Percentiles rank a stretch among this genome's conserved stretches.
These are phyloP conservation scores for Ceratoteleas bidentatus DNA, from an alignment of 1,140 invertebrate species.

Conservation along the genomic window DNA sequence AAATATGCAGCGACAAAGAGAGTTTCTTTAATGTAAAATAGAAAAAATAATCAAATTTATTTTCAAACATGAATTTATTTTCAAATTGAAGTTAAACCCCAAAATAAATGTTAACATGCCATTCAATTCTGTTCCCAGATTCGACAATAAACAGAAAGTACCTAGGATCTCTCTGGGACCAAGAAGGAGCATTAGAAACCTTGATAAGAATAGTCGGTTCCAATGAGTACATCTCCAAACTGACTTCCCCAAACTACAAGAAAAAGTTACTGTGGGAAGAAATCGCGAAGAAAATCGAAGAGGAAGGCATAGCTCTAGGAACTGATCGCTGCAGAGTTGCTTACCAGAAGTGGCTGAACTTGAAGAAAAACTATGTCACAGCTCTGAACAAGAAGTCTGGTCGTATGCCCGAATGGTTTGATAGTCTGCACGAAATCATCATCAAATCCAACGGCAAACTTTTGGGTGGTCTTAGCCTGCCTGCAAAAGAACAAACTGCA, in stretches of 20 bases:
- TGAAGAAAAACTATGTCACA: constrained; percentile 60
- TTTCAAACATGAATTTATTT: too few relatives aligned
- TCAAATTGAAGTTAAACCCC: too few relatives aligned
- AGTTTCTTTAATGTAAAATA: too few relatives aligned
- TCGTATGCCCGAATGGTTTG: constrained; percentile 53
- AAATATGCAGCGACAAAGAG: too few relatives aligned
- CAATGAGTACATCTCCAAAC: constrained; percentile 48
- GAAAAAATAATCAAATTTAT: too few relatives aligned
- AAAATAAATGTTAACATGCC: too few relatives aligned
- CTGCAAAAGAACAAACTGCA: constrained; percentile 20
- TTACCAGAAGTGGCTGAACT: constrained; percentile 64
- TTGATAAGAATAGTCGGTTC: constrained; percentile 57
- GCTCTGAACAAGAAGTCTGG: constrained; percentile 51
- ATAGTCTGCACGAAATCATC: constrained; percentile 47
- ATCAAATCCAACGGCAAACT: constrained; percentile 51
- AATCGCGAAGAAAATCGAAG: constrained; percentile 51
- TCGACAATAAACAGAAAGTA: constrained; percentile 21
- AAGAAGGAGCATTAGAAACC: constrained; percentile 51
- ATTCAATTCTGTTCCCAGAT: too few relatives aligned
- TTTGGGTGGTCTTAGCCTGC: constrained; percentile 38
- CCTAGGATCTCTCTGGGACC: constrained; percentile 52
- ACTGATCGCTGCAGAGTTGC: constrained; percentile 50
- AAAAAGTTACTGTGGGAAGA: constrained; percentile 62
- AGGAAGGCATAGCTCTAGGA: constrained; percentile 44
- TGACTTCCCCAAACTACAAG: constrained; percentile 58